Conservation (phyloP, 2,888 invertebrate genomes). For the Athalia rosae region DNA sequence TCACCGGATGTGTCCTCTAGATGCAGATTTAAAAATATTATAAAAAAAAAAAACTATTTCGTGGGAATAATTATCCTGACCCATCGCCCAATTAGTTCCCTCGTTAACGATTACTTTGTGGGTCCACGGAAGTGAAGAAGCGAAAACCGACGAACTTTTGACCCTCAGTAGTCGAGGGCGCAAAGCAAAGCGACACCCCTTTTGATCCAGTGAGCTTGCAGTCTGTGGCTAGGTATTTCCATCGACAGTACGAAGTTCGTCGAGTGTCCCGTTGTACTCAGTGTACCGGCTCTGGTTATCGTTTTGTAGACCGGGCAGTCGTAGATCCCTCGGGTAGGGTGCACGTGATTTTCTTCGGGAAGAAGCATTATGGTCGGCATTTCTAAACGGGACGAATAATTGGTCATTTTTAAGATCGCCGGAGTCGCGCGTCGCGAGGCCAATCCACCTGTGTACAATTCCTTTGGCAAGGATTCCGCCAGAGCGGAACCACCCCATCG, state of each 20-base stretch:
- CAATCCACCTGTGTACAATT: slow-evolving; percentile 80
- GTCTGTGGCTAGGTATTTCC: slow-evolving; percentile 76
- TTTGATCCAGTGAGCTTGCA: slow-evolving; percentile 79
- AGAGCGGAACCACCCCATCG: slow-evolving; percentile 80
- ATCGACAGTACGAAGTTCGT: slow-evolving; percentile 81
- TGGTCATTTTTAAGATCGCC: not conserved
- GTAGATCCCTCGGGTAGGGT: slow-evolving; percentile 74
- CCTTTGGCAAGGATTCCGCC: slow-evolving; percentile 80
- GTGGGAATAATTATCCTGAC: too few relatives aligned
- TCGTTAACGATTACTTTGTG: too few relatives aligned
- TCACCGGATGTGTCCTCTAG: too few relatives aligned
- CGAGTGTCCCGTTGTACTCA: slow-evolving; percentile 83
- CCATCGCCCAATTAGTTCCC: too few relatives aligned
- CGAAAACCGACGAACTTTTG: slow-evolving; percentile 7
- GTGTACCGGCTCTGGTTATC: slow-evolving; percentile 77
- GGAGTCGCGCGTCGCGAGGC: not conserved
- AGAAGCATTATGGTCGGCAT: slow-evolving; percentile 83
- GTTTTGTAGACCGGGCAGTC: slow-evolving; percentile 82
- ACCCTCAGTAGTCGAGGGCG: slow-evolving; percentile 73
- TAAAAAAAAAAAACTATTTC: too few relatives aligned
- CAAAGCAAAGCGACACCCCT: slow-evolving; percentile 79
- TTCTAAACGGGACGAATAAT: slow-evolving; percentile 70
- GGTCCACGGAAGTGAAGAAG: not conserved
- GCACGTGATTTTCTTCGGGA: slow-evolving; percentile 79
- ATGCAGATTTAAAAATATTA: too few relatives aligned